These are phyloP conservation scores for Grammomys surdaster DNA, from an alignment of 2,113 vertebrate species.

Conservation along the genomic window DNA sequence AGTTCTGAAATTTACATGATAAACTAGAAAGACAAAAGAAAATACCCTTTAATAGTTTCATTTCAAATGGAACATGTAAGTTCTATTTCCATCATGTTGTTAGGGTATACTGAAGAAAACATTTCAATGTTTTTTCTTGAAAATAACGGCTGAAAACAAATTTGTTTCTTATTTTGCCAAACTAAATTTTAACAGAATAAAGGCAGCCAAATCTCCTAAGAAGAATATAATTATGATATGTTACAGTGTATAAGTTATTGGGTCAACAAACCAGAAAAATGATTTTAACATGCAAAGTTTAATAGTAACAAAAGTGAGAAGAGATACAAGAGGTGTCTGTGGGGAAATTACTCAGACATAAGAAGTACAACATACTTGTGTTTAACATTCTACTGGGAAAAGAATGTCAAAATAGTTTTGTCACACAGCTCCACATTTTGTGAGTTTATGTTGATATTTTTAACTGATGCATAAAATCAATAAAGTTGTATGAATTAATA, in stretches of 20 bases:
- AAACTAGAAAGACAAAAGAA: neutral
- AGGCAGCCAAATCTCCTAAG: neutral
- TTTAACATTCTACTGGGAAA: slow-evolving; percentile 17
- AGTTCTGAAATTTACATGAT: neutral
- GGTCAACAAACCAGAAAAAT: neutral
- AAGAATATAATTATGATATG: neutral
- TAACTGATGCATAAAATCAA: neutral
- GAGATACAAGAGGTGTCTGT: slow-evolving; percentile 9
- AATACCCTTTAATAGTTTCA: neutral
- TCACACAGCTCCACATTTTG: neutral
- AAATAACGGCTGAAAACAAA: neutral
- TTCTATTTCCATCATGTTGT: neutral
- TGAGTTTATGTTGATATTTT: neutral
- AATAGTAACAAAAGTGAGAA: slow-evolving; percentile 16
- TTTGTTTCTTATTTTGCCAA: neutral
- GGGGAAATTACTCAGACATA: neutral
- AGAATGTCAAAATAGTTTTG: slow-evolving; percentile 9
- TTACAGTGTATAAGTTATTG: too few relatives aligned
- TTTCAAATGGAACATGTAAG: neutral
- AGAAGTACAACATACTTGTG: neutral
- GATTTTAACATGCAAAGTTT: neutral
- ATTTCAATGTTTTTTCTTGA: neutral
- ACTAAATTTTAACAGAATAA: neutral
- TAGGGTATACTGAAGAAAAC: neutral
- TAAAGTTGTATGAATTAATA: neutral